Evolutionary conservation across 2,888 invertebrate species (phyloP), one percentile per base, ranked within the genome.

Genomic region (Neocrepidodera transversa): DNA sequence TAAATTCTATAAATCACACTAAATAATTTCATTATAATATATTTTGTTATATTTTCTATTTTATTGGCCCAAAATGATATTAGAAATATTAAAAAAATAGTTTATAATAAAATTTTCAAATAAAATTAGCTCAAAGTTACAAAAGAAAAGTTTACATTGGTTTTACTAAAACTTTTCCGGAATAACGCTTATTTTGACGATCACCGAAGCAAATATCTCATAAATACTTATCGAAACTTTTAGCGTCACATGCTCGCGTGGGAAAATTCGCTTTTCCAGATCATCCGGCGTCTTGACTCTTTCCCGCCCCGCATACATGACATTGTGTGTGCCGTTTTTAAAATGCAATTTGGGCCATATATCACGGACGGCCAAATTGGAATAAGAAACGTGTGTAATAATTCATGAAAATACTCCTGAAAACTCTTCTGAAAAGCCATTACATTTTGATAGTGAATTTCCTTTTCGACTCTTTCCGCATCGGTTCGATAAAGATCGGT

Each of bases 391-490:
- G 60, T 58, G 55, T 43, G 58, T 57, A 57, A 64, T 64, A 64
- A 64, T 62, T 64, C 64, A 62, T 62, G 64, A 59, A 58, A 64
- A 62, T 51, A 60, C 49, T 56, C 54, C 18, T 49, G 62, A 64
- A 64, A 64, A 64, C 62, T 64, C 60, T 58, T 52, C 57, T 56
- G 59, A 63, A 54, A 61, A 64, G 62, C 65, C 55, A 65, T 65
- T 62, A 63, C 60, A 57, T 58, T 63, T 60, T 63, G 58, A 63
- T 63, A 62, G 62, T 58, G 62, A 64, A 59, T 64, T 62, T 62
- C 49, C 62, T 52, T 36, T 11, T 65, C 65, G 65, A 43, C 56
- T 35, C 30, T 63, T 55, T 63, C 63, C 65, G 65, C 35, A 26
- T 2, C 20, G 8, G 11, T 45, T 66, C 65, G 65, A 55, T 55